Conservation (phyloP, 2,888 invertebrate species). For the Parnassius apollo region DNA sequence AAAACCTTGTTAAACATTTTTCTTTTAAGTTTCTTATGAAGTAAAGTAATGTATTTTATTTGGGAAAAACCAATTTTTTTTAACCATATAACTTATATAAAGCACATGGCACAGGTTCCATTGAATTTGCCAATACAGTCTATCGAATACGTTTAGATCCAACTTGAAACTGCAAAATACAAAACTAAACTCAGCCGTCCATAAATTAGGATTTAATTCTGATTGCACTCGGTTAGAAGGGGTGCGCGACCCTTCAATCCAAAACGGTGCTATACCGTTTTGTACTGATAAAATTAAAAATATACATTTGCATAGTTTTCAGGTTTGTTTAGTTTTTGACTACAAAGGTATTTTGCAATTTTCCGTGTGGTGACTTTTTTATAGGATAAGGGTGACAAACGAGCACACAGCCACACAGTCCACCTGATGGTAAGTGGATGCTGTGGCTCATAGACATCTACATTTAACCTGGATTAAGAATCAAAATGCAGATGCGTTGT, state of each 20-base stretch:
- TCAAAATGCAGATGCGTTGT: no score
- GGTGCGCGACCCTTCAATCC: constrained; percentile 56
- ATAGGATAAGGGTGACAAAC: no score
- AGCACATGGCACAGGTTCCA: constrained; percentile 3
- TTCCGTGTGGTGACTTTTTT: no score
- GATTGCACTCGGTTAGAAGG: constrained; percentile 35
- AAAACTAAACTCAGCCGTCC: constrained; percentile 31
- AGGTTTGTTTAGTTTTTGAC: constrained; percentile 21
- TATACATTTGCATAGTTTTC: constrained; percentile 42
- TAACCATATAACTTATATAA: neutral
- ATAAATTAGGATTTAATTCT: constrained; percentile 30
- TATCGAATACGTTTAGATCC: constrained; percentile 23
- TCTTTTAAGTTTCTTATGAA: no score
- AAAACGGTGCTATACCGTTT: constrained; percentile 44
- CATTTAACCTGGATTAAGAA: no score
- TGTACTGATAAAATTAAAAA: constrained; percentile 58
- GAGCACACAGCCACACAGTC: no score
- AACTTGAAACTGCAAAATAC: constrained; percentile 17
- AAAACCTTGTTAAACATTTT: no score
- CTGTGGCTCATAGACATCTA: no score
- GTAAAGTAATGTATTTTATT: no score
- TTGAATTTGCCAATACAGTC: neutral
- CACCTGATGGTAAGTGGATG: no score
- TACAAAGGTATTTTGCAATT: constrained; percentile 9
- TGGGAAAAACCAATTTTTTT: no score